Percentiles rank a stretch among this genome's conserved stretches.
These are phyloP conservation scores for Podarcis siculus DNA, from an alignment of 2,797 vertebrate genomes.

Conservation along the genomic window DNA sequence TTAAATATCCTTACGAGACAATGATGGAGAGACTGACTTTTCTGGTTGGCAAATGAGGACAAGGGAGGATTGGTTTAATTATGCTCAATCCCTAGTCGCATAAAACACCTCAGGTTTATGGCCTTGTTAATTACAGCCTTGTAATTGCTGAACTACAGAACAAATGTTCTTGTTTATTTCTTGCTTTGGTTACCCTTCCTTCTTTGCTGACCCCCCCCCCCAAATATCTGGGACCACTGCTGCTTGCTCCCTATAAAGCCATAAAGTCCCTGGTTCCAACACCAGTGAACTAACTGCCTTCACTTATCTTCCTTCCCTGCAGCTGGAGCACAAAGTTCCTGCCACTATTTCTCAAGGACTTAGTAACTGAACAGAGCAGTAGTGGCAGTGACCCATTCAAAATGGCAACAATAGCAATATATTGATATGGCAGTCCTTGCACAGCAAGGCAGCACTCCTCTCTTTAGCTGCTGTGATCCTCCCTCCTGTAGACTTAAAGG, in stretches of 20 bases:
- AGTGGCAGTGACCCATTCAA: background rate
- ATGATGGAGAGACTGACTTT: background rate
- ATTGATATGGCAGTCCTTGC: background rate
- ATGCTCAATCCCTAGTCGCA: too few species aligned
- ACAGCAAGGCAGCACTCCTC: background rate
- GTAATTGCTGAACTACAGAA: background rate
- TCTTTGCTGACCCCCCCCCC: background rate
- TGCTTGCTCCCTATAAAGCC: background rate
- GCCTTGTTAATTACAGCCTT: background rate
- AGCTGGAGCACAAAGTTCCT: background rate
- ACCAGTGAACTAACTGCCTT: background rate
- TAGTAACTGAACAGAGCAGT: background rate
- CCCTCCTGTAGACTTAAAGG: background rate
- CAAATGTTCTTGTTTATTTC: background rate
- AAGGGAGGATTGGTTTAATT: background rate
- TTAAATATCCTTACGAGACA: constrained; percentile 36
- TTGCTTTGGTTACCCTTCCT: background rate
- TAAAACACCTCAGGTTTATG: background rate
- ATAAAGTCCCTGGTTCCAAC: background rate
- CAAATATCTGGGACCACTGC: background rate
- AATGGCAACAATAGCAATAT: background rate
- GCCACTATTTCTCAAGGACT: background rate
- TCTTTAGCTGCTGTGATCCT: background rate
- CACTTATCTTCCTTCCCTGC: background rate
- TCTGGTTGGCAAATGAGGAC: background rate